Percentiles rank a stretch among this genome's conserved stretches.
These are phyloP conservation scores for Lineus longissimus DNA, from an alignment of 1,140 invertebrate genomes.

Conservation along the genomic window DNA sequence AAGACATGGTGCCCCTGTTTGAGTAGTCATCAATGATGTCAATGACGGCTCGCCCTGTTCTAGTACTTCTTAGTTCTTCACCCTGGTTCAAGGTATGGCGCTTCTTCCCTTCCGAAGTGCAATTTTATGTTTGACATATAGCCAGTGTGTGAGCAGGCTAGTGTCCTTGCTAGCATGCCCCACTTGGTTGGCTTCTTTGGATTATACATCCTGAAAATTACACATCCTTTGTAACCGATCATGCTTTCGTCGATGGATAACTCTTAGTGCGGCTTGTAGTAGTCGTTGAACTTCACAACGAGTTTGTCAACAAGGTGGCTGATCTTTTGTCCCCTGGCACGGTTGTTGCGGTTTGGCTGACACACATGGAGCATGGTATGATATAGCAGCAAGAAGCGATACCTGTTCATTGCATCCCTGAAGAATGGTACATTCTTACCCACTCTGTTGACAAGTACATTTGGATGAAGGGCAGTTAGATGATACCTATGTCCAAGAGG, in stretches of 20 bases:
- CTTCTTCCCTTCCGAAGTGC: not conserved
- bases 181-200: conserved; percentile 52
- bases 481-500: not conserved
- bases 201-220: conserved; percentile 52
- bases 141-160: conserved; percentile 17
- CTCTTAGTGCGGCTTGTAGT: conserved; percentile 14
- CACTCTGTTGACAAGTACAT: not conserved
- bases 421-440: not conserved
- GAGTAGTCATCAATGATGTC: not conserved
- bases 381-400: not conserved
- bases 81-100: not conserved
- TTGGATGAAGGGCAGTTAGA: not conserved
- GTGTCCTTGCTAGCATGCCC: conserved; percentile 50
- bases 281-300: conserved; percentile 7
- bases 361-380: not conserved
- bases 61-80: too few species aligned
- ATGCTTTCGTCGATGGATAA: conserved; percentile 49
- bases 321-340: conserved; percentile 18
- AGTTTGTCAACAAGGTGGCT: conserved; percentile 20
- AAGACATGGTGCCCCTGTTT: conserved; percentile 17
- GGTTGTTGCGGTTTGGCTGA: not conserved
- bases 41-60: conserved; percentile 6
- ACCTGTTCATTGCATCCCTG: not conserved
- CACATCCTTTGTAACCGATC: conserved; percentile 51
- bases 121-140: conserved; percentile 10